Base-by-base conservation (phyloP, 2,113 vertebrate species). In the Oreochromis aureus region DNA sequence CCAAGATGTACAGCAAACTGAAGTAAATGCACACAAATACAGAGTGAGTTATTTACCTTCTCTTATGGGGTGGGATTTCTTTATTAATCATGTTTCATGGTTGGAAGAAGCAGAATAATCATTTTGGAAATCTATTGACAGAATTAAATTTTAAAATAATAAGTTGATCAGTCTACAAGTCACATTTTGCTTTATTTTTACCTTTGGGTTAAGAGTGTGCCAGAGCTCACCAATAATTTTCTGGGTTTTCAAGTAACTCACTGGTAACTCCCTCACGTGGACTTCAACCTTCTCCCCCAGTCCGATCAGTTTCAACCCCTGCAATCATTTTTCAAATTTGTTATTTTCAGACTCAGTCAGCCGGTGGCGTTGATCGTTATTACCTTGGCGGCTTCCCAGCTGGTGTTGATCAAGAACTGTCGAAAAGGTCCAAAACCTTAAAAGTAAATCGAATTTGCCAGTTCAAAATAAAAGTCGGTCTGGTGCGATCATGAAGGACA, bases 301-400 rank as follows among this genome's bases (percentile, higher is more conserved):
- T 27, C 97, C 97, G 80, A 94, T 89, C 84, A 89, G 89, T 89
- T 96, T 95, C 86, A 98, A 91, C n/a, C 94, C 96, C 97, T 98
- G 44, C 2, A 55, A 83, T 12, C 18, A 78, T 78, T 51, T 78
- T 78, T 34, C 46, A 53, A 34, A 32, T 13, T 3, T 44, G 55
- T 16, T 86, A 51, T 22, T 79, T 61, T 55, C 18, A 66, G 3
- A 24, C n/a, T 24, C 27, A 11, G 30, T 36, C 15, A 54, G 39
- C 22, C 10, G 7, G 10, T 15, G 32, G 5, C 19, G 59, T 2
- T 32, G 32, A 5, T 30, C 41, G 48, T 51, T 95, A 98, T 55
- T 95, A 98, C 97, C 97, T 98, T 97, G 51, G 97, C 97, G 69
- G 96, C 97, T 95, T 95, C 96, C 97, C 97, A 98, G 93, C 97